A percentile compares a stretch with the other conserved stretches of the same genome.
phyloP scores from a whole-genome alignment of 2,888 invertebrate genomes.

The Nymphalis c-album region DNA sequence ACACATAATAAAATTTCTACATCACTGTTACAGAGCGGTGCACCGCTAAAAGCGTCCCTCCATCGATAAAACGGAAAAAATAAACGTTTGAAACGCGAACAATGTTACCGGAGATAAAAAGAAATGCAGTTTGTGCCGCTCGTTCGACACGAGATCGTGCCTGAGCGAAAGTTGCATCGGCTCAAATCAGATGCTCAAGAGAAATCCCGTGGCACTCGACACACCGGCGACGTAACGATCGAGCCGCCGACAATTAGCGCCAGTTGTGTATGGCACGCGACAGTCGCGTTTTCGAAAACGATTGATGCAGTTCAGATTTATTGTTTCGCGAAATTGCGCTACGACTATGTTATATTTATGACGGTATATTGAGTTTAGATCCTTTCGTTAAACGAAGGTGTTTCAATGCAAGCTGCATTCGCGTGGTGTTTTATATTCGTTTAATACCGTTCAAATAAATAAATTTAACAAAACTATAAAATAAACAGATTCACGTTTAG shows the following conservation, averaged over 20 bases:
- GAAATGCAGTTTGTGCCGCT: slow-evolving; percentile 43
- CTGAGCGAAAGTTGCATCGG: slow-evolving; percentile 68
- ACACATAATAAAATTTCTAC: slow-evolving; percentile 32
- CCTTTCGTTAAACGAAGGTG: not conserved
- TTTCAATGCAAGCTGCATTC: not conserved
- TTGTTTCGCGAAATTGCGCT: slow-evolving; percentile 21
- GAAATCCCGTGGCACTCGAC: slow-evolving; percentile 54
- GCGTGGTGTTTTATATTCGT: not conserved
- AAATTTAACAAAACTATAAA: not conserved
- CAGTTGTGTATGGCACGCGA: slow-evolving; percentile 72
- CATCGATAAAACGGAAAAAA: slow-evolving; percentile 35
- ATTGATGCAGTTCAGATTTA: slow-evolving; percentile 12
- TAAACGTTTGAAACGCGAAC: slow-evolving; percentile 45
- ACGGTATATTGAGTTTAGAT: not conserved
- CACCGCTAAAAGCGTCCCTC: slow-evolving; percentile 38
- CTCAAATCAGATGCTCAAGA: slow-evolving; percentile 64
- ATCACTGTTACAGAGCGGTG: slow-evolving; percentile 36
- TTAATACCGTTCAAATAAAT: not conserved
- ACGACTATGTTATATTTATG: not conserved
- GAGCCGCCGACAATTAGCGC: slow-evolving; percentile 66
- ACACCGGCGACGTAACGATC: slow-evolving; percentile 58
- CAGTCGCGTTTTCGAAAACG: slow-evolving; percentile 39
- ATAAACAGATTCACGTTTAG: not conserved
- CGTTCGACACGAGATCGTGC: slow-evolving; percentile 66
- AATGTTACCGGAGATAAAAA: slow-evolving; percentile 48